Evolutionary conservation across 2,113 vertebrate genomes (phyloP).

Genomic region (Trogon melanurus): DNA sequence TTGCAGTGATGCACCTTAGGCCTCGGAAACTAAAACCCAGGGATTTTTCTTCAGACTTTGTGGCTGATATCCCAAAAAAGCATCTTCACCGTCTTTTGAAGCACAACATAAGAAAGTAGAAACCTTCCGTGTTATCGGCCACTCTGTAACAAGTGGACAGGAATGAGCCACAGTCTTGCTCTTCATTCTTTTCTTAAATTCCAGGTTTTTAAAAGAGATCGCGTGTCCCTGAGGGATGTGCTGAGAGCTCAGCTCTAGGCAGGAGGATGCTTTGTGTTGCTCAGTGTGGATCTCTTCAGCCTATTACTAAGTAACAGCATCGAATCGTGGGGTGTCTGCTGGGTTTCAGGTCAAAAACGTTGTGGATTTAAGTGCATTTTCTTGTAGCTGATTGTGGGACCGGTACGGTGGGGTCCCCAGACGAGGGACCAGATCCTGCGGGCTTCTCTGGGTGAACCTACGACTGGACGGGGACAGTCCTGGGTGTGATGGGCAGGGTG

Average conservation of each 20-base stretch:
- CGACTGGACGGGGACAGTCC: rapidly evolving
- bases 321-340: not conserved
- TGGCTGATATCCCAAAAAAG: not conserved
- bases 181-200: not conserved
- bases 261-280: not conserved
- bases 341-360: not conserved
- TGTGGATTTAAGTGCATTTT: not conserved
- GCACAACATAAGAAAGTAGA: not conserved
- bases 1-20: not conserved
- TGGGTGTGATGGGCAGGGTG: not conserved
- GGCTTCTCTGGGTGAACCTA: not conserved
- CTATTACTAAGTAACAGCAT: not conserved
- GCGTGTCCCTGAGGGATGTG: not conserved
- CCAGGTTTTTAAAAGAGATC: not conserved
- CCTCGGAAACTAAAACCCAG: not conserved
- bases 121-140: not conserved
- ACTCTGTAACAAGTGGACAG: not conserved
- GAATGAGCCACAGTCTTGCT: not conserved
- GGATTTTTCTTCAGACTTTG: not conserved
- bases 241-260: not conserved
- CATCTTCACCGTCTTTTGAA: not conserved
- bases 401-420: not conserved
- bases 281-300: not conserved
- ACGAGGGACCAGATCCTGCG: not conserved
- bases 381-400: not conserved